Evolutionary conservation across 2,797 vertebrate genomes (phyloP).

Genomic region (Synaphobranchus kaupii): DNA sequence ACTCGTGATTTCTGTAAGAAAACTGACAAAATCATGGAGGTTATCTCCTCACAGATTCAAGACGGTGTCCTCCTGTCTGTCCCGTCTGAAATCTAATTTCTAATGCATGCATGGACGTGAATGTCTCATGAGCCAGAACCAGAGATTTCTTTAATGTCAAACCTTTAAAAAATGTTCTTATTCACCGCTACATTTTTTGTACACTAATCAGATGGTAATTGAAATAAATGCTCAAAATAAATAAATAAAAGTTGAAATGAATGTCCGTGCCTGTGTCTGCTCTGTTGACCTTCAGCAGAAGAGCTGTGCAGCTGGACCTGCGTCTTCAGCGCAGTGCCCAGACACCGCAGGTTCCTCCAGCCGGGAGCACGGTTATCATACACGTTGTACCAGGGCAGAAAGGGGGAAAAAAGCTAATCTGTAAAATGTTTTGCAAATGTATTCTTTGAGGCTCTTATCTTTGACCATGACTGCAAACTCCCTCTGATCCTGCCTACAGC

Average conservation of each 20-base stretch:
- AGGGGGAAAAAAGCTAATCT: conserved; percentile 41
- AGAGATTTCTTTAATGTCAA: conserved; percentile 46
- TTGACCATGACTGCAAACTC: conserved; percentile 59
- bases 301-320: background rate
- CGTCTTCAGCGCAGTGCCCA: conserved; percentile 36
- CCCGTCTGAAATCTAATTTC: background rate
- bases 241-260: background rate
- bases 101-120: conserved; percentile 23
- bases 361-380: conserved; percentile 37
- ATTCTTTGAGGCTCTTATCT: conserved; percentile 62
- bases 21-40: conserved; percentile 57
- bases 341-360: conserved; percentile 27
- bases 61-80: background rate
- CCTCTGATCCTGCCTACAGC: conserved; percentile 61
- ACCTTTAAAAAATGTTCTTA: background rate
- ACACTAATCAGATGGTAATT: conserved; percentile 14
- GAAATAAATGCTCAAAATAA: background rate
- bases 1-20: conserved; percentile 47
- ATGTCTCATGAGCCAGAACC: background rate
- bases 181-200: background rate
- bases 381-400: conserved; percentile 36
- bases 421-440: conserved; percentile 41
- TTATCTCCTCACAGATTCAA: conserved; percentile 43
- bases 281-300: background rate
- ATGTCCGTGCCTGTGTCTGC: background rate